These are phyloP conservation scores for Botia almorhae DNA, from an alignment of 2,797 vertebrate species.

Conservation along the genomic window DNA sequence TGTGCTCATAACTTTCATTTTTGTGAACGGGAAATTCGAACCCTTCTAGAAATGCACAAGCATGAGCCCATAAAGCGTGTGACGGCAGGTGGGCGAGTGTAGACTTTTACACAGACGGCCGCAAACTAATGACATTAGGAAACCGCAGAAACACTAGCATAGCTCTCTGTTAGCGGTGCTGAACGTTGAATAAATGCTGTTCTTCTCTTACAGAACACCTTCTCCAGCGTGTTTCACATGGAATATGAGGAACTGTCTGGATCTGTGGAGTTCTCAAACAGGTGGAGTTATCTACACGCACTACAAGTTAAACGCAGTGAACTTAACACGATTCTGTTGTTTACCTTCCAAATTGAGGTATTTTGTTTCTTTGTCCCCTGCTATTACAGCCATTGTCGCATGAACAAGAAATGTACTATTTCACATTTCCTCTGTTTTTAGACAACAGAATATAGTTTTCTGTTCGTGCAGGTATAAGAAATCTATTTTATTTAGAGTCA, in stretches of 20 bases:
- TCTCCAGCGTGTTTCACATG: conserved; percentile 97
- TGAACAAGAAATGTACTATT: not conserved
- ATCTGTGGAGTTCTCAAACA: conserved; percentile 78
- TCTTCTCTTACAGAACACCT: conserved; percentile 85
- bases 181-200: conserved; percentile 25
- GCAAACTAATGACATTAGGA: conserved; percentile 57
- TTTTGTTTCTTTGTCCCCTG: no score
- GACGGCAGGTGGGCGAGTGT: conserved; percentile 33
- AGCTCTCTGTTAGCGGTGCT: not conserved
- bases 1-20: conserved; percentile 59
- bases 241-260: conserved; percentile 86
- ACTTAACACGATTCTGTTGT: not conserved
- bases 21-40: conserved; percentile 54
- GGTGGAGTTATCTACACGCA: conserved; percentile 69
- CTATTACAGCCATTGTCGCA: not conserved
- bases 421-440: not conserved
- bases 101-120: conserved; percentile 43
- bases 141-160: conserved; percentile 21
- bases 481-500: no score
- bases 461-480: no score
- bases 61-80: conserved; percentile 11
- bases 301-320: not conserved
- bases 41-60: conserved; percentile 45
- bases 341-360: no score
- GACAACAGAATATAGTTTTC: not conserved